Evolutionary conservation across 2,888 invertebrate species (phyloP), one percentile per base, ranked within the genome.

Genomic region (Synergus umbraculus): DNA sequence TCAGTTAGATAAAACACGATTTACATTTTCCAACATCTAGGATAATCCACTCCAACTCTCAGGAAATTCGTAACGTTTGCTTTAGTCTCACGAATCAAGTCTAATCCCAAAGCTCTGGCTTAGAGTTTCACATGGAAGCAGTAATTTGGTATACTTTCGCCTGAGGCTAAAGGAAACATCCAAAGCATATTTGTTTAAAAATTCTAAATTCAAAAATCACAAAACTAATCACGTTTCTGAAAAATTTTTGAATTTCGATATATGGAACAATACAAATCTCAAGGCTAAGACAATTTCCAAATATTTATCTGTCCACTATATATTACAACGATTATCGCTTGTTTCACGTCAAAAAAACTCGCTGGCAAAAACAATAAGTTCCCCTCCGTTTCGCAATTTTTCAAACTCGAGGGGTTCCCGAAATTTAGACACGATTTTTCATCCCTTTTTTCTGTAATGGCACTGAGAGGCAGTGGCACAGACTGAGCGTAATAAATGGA

Each of bases 1-100:
- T 66, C 18, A n/a, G 18, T 9, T 12, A 41, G 18, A 60, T 77
- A 76, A 77, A 76, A 83, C 86, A 87, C 85, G 87, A 89, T 88
- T 90, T 88, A 89, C 82, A 87, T 84, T 88, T 88, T 83, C 85
- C 80, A 76, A 78, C 85, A 81, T 78, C 73, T 73, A 79, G 65
- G 81, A 85, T 89, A 89, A 89, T 89, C 88, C 85, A 83, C 81
- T 81, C 76, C 76, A 76, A 80, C 81, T 84, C 79, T 76, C 80
- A 81, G 85, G 79, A 83, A 85, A 84, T 85, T 86, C 84, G 83
- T 85, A 85, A 86, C 85, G 82, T 83, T 82, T 81, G 80, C 81
- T 81, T 83, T 80, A 77, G 83, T 81, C 81, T 78, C 84, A 83
- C 82, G 84, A 85, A 83, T 85, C 79, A 82, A 84, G 83, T 81